Evolutionary conservation across 2,797 vertebrate genomes (phyloP), one percentile per base, ranked within the genome.

Genomic region (Gymnothorax reevesii): DNA sequence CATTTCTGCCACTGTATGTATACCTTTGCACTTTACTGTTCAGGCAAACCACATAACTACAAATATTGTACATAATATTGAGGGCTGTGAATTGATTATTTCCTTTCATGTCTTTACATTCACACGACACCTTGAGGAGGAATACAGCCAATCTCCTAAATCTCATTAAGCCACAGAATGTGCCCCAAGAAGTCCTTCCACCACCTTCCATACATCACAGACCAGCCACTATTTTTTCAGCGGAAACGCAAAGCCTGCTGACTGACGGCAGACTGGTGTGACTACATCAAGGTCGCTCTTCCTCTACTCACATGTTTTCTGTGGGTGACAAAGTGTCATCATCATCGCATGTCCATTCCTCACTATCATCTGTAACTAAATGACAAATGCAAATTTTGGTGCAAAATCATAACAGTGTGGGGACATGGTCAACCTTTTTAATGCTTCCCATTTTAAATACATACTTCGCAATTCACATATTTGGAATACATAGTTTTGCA

Each of bases 341-440:
- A 0, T 96, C 96, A 4, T 96, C 95, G 69, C 22, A 84, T 0
- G 90, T 90, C 95, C 96, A 96, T 88, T 96, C 96, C 75, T 97
- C 96, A 8, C 95, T 96, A 90, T 96, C 95, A 20, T 97, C 95
- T 88, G 93, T 79, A 89, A 95, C 96, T 97, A 88, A 90, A 27
- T 10, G 42, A 71, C 3, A 82, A 8, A 80, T 13, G 27, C 22
- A 33, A 42, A n/a, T 12, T 17, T 42, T 60, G 12, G 42, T 62
- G 57, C 54, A 55, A 13, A 54, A 62, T 57, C 69, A 15, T 82
- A 79, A 86, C 69, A 83, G 87, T 25, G 57, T 82, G 59, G 49
- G 60, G 57, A 57, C 80, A 25, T 64, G 2, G 42, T 20, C 54
- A 83, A 82, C 66, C 42, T 52, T 52, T 57, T 73, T 9, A 49